Conservation (phyloP, 1,140 invertebrate species). For the Drosophila azteca region DNA sequence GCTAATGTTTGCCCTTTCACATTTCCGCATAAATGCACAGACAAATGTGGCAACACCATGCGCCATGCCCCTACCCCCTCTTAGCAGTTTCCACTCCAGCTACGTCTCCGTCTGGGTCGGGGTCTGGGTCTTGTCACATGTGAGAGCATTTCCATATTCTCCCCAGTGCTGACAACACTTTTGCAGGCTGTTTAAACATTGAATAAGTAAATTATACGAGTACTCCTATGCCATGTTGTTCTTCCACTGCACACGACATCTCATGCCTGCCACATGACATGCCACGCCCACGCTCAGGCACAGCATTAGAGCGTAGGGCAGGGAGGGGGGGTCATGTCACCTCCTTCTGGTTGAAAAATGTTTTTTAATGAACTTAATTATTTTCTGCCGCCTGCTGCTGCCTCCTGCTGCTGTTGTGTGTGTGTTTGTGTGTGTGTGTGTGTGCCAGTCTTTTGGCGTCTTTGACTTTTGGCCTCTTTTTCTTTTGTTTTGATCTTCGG, state of each 20-base stretch:
- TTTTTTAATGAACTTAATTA: slow-evolving; percentile 76
- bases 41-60: slow-evolving; percentile 42
- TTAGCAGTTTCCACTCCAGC: not conserved
- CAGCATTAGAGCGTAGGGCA: slow-evolving; percentile 12
- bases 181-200: slow-evolving; percentile 68
- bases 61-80: not conserved
- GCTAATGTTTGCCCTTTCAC: slow-evolving; percentile 75
- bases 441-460: slow-evolving; percentile 12
- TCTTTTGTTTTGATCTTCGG: slow-evolving; percentile 3
- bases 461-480: slow-evolving; percentile 28
- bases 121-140: slow-evolving; percentile 30
- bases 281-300: slow-evolving; percentile 6
- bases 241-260: not conserved
- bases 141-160: slow-evolving; percentile 42
- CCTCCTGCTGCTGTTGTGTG: slow-evolving; percentile 18
- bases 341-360: slow-evolving; percentile 31
- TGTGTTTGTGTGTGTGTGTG: slow-evolving; percentile 9
- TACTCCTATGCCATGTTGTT: slow-evolving; percentile 12
- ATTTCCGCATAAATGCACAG: slow-evolving; percentile 76
- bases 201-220: slow-evolving; percentile 72
- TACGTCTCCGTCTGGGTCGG: slow-evolving; percentile 1
- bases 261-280: too few species aligned
- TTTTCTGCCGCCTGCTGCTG: slow-evolving; percentile 16
- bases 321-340: slow-evolving; percentile 7
- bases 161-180: slow-evolving; percentile 51